These are phyloP conservation scores for Anaspis maculata DNA, from an alignment of 2,888 invertebrate species.

Conservation along the genomic window DNA sequence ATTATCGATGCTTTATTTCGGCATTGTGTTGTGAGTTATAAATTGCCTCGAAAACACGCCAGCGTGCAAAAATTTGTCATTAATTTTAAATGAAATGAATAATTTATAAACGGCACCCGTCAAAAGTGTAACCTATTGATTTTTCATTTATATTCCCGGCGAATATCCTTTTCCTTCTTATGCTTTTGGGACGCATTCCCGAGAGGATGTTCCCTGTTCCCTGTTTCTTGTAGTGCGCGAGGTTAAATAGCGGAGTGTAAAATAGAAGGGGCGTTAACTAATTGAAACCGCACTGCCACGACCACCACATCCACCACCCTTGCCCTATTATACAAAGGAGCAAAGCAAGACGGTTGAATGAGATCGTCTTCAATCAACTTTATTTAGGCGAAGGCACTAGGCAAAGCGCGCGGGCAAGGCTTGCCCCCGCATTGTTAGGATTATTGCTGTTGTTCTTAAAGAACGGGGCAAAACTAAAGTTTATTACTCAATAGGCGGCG, in stretches of 20 bases:
- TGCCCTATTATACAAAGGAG: too few relatives aligned
- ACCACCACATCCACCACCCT: too few relatives aligned
- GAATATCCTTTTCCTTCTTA: slow-evolving; percentile 9
- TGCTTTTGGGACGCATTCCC: slow-evolving; percentile 8
- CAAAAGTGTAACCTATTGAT: slow-evolving; percentile 10
- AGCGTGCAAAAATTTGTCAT: too few relatives aligned
- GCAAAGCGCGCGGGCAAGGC: too few relatives aligned
- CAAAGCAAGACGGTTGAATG: too few relatives aligned
- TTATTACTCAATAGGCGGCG: slow-evolving; percentile 12
- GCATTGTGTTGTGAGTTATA: too few relatives aligned
- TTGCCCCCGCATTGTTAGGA: slow-evolving; percentile 11
- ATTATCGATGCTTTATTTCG: too few relatives aligned
- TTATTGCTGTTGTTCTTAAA: slow-evolving; percentile 14
- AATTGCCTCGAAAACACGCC: too few relatives aligned
- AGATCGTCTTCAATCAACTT: slow-evolving; percentile 10
- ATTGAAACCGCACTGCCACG: slow-evolving; percentile 16
- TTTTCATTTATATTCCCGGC: slow-evolving; percentile 15
- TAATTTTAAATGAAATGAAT: slow-evolving; percentile 15
- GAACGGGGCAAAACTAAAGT: slow-evolving; percentile 15
- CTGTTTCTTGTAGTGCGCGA: slow-evolving; percentile 2
- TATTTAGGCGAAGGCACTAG: slow-evolving; percentile 8
- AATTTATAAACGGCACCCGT: slow-evolving; percentile 11
- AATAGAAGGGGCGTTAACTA: slow-evolving; percentile 13
- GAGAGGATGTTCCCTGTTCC: slow-evolving; percentile 8
- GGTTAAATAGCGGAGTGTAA: slow-evolving; percentile 13